Base-by-base conservation (phyloP, 2,113 vertebrate species). In the Oryzias melastigma region DNA sequence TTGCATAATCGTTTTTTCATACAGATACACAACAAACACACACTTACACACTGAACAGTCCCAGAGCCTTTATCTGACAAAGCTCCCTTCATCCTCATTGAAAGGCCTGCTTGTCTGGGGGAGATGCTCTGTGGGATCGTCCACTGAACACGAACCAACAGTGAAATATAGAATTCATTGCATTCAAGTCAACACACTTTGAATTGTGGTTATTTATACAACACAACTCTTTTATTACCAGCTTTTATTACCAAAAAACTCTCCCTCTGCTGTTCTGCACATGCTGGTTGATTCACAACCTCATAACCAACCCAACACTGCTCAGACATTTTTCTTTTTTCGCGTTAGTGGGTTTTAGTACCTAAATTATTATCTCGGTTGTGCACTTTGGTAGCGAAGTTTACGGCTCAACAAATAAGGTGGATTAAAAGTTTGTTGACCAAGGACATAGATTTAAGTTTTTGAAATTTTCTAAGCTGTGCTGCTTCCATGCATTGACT, bases 41-140 rank as follows among this genome's bases (percentile, higher is more conserved):
- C 64, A 62, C 58, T 57, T 35, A 43, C 54, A 24, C 53, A 50
- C 53, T 7, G 29, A 88, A 89, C 88, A 87, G 83, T 89, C 72
- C 65, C 55, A 56, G 68, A 20, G 71, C 77, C 80, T 87, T 77
- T 74, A 59, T 82, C 68, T 81, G 59, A 90, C 87, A 91, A 89
- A 84, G 86, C 76, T 66, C 41, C 67, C 63, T 88, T 90, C 75
- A 85, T 72, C 59, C 49, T 65, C 72, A 16, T 41, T 87, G 71
- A 90, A 90, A 89, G 80, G 66, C 65, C 60, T 60, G 74, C 80
- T 82, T 82, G 77, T 88, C 73, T 78, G 47, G 40, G 60, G 52
- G 58, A 44, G 44, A 80, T 60, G 60, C 75, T 81, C 71, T 65
- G 71, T 78, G 69, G 73, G 74, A 83, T 35, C 79, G 77, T 83